Base-by-base conservation (phyloP, 1,140 invertebrate genomes). In the Ceratitis capitata region DNA sequence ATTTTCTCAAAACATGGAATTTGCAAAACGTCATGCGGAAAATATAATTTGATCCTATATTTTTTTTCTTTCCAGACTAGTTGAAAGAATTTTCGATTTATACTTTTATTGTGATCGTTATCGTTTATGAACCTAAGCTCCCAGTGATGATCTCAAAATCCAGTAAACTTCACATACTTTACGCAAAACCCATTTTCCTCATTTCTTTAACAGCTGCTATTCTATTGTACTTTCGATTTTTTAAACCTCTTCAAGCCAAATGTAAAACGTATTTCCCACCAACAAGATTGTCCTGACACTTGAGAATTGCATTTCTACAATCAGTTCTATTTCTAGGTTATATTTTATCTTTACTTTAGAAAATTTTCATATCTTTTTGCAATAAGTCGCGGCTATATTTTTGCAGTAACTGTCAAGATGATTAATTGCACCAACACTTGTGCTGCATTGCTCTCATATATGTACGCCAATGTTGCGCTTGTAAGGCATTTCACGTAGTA, bases 341-440 rank as follows among this genome's bases (percentile, higher is more conserved):
- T 56, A 23, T 9, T 23, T 56, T 56, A 23, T 61, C 26, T 23
- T 14, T 26, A 12, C 9, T 61, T 53, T 61, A 14, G 51, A 61
- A 19, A 61, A 32, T 32, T 29, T 61, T 12, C 58, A 23, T 29
- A 61, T 61, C 23, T 61, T 61, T 61, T 61, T 61, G 58, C 58
- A 56, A 56, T 56, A 56, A 56, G 51, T 56, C 51, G 58, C 26
- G 58, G 58, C 14, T 61, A 61, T 61, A 61, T 82, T 39, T 61
- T 61, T 61, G 58, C 58, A 61, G 58, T 39, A 47, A 35, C 82
- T 51, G 82, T 35, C 82, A 83, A 53, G 82, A 83, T 53, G 82
- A 83, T 83, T 83, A 51, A 83, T 83, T 83, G 49, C 19, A 83
- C 39, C 82, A 49, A 83, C 51, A n/a, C 19, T 14, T 29, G 9